Conservation (phyloP, 2,888 invertebrate genomes). For the Cephus runcator region DNA sequence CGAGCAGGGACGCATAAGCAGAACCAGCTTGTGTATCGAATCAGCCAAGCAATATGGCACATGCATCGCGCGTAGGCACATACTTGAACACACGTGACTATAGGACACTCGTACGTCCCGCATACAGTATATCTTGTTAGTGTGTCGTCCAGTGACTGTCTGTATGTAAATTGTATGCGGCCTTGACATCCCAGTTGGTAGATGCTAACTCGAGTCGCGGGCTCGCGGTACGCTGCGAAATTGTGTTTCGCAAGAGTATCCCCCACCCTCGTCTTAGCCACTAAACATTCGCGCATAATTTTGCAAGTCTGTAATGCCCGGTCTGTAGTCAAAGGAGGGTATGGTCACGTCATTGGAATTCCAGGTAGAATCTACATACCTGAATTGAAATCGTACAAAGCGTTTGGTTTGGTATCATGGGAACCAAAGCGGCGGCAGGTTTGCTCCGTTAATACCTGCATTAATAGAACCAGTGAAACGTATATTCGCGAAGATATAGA, state of each 20-base stretch:
- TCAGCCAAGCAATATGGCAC: background rate
- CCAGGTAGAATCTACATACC: background rate
- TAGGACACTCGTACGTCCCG: background rate
- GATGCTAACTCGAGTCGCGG: constrained; percentile 24
- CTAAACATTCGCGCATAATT: background rate
- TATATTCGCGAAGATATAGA: background rate
- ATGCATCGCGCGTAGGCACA: background rate
- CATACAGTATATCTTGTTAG: background rate
- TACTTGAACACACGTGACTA: background rate
- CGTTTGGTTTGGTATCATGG: background rate
- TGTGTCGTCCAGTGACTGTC: background rate
- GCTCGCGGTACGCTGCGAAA: background rate
- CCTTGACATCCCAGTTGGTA: constrained; percentile 49
- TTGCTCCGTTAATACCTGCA: background rate
- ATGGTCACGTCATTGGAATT: background rate
- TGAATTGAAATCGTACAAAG: background rate
- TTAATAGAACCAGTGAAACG: background rate
- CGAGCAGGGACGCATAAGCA: background rate
- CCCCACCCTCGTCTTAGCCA: background rate
- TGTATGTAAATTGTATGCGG: constrained; percentile 48
- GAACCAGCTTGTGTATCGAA: background rate
- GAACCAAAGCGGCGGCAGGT: background rate
- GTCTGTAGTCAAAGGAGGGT: background rate
- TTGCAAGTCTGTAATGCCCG: background rate
- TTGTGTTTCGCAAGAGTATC: background rate